Base-by-base conservation (phyloP, 2,888 invertebrate species). In the Cryptocephalus moraei region DNA sequence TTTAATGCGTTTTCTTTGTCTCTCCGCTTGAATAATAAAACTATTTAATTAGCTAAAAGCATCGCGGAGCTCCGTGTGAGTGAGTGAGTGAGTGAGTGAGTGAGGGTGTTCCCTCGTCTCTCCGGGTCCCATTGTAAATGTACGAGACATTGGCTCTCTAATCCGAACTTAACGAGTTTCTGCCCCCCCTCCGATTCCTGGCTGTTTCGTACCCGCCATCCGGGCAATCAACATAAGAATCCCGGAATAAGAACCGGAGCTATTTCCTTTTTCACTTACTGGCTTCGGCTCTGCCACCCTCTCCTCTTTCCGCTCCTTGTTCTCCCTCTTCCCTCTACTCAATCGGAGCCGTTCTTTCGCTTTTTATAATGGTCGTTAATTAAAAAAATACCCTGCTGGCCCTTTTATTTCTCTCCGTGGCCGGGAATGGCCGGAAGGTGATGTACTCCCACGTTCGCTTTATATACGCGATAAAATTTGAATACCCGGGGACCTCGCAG, bases 101-200 rank as follows among this genome's bases (percentile, higher is more conserved):
- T 12, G 36, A 12, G 36, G 12, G 12, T 12, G 36, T 4, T 6
- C 22, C 22, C 22, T 22, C 22, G 52, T 47, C 47, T 46, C 33
- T 41, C 41, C 49, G 45, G 48, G 56, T 47, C 46, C 55, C 51
- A 51, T 56, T 55, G 46, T 49, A 48, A 54, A 56, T 55, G 53
- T 52, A 63, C 64, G 62, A 62, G 61, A 65, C 65, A 65, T 66
- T 66, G 66, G 64, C 62, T 62, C 60, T 65, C 62, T 69, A 69
- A 69, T 69, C 69, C 68, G 54, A 62, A 65, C 64, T 68, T 68
- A 69, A 69, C 68, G 68, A 68, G 68, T 67, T 67, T 65, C 62
- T 60, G 60, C 57, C 53, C 58, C n/a, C 22, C 56, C 53, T 57
- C 56, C 46, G 47, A 55, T 55, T 52, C 54, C 56, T 50, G 41